Conservation (phyloP, 1,140 invertebrate genomes). For the Leptinotarsa texana region DNA sequence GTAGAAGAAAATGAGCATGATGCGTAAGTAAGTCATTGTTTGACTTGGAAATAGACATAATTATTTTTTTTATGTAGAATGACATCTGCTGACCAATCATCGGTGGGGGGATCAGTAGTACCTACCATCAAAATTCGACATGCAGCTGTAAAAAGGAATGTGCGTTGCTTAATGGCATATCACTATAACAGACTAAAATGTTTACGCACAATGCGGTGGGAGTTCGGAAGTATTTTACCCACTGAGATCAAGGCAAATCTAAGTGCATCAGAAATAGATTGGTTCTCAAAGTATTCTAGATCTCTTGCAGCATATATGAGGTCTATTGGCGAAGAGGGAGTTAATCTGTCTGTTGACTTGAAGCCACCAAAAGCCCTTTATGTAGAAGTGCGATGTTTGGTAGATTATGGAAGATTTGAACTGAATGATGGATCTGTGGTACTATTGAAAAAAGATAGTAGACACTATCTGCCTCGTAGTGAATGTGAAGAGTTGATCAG, state of each 20-base stretch:
- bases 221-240: slow-evolving; percentile 89
- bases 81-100: slow-evolving; percentile 57
- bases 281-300: slow-evolving; percentile 88
- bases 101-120: slow-evolving; percentile 57
- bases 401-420: slow-evolving; percentile 93
- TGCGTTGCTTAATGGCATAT: slow-evolving; percentile 87
- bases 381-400: slow-evolving; percentile 87
- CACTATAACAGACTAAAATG: slow-evolving; percentile 81
- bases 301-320: slow-evolving; percentile 86
- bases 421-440: slow-evolving; percentile 89
- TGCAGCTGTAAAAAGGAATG: slow-evolving; percentile 83
- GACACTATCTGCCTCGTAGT: slow-evolving; percentile 84
- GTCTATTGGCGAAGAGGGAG: slow-evolving; percentile 75
- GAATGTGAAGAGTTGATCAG: slow-evolving; percentile 91
- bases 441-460: slow-evolving; percentile 87
- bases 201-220: slow-evolving; percentile 86
- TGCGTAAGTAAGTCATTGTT: slow-evolving; percentile 63
- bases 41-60: slow-evolving; percentile 34
- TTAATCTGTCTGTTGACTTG: slow-evolving; percentile 88
- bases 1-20: slow-evolving; percentile 76
- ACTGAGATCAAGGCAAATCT: slow-evolving; percentile 80
- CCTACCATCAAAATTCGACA: slow-evolving; percentile 81
- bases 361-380: slow-evolving; percentile 90
- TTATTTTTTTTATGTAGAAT: slow-evolving; percentile 48
- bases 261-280: slow-evolving; percentile 79